phyloP scores from a whole-genome alignment of 2,113 vertebrate species.

The Pterocles burchelli region DNA sequence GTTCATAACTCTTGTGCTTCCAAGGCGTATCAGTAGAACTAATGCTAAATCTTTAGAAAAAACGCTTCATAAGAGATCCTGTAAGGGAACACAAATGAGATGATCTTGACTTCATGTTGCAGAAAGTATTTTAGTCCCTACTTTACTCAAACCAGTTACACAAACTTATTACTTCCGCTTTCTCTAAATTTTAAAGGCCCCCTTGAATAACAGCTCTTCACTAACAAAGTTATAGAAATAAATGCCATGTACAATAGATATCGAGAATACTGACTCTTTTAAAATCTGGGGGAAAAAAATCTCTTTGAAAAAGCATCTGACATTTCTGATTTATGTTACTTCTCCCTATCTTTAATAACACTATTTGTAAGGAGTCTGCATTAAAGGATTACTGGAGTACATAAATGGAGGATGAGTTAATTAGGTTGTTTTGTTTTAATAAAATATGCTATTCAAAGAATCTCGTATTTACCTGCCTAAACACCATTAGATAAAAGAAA shows the following conservation, averaged over 20 bases:
- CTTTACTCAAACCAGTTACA: background rate
- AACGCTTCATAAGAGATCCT: background rate
- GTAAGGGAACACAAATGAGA: background rate
- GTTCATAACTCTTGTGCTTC: background rate
- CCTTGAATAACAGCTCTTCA: background rate
- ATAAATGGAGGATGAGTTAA: background rate
- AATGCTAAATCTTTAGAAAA: background rate
- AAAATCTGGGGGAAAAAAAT: background rate
- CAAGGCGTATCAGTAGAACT: background rate
- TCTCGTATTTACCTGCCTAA: background rate
- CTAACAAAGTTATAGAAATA: background rate
- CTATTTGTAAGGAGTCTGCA: background rate
- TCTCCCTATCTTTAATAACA: slow-evolving; percentile 21
- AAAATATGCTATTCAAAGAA: background rate
- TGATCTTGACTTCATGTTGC: background rate
- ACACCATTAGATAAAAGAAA: background rate
- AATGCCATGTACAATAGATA: background rate
- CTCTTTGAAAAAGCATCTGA: background rate
- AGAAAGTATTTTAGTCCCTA: background rate
- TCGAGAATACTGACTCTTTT: background rate
- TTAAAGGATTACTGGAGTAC: slow-evolving; percentile 17
- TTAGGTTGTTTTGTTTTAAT: slow-evolving; percentile 11
- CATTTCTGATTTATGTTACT: background rate
- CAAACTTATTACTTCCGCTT: background rate
- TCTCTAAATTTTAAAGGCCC: background rate